A percentile compares a stretch with the other conserved stretches of the same genome.
Evolutionary conservation across 2,113 vertebrate species (phyloP).

Genomic region (Pollachius pollachius): DNA sequence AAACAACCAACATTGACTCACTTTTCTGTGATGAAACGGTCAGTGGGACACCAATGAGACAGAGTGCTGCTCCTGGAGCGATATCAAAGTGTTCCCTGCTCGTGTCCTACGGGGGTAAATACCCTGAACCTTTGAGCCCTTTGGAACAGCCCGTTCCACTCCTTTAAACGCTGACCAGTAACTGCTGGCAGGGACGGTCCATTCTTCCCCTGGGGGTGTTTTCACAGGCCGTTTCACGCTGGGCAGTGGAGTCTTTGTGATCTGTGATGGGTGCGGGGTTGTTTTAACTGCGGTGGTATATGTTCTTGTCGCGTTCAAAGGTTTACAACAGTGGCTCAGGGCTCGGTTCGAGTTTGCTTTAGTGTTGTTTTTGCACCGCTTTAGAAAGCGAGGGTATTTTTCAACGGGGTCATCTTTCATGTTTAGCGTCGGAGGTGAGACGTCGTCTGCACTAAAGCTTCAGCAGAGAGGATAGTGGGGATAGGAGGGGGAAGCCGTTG

Average conservation of each 20-base stretch:
- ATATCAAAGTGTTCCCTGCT: too few relatives aligned
- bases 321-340: conserved; percentile 4
- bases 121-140: too few relatives aligned
- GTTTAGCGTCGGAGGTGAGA: too few relatives aligned
- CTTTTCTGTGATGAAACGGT: too few relatives aligned
- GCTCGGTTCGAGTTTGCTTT: conserved; percentile 8
- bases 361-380: conserved; percentile 1
- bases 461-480: too few relatives aligned
- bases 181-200: conserved; percentile 14
- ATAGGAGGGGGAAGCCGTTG: too few relatives aligned
- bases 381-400: not conserved
- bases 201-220: conserved; percentile 30
- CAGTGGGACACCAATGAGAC: too few relatives aligned
- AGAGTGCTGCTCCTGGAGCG: too few relatives aligned
- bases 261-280: conserved; percentile 34
- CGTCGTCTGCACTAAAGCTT: too few relatives aligned
- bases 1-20: too few relatives aligned
- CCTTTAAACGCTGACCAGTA: conserved; percentile 28
- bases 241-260: conserved; percentile 19
- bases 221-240: conserved; percentile 38
- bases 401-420: not conserved
- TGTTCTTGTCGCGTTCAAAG: conserved; percentile 27
- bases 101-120: too few relatives aligned
- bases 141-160: not conserved
- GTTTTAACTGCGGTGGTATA: conserved; percentile 8